Evolutionary conservation across 2,797 vertebrate species (phyloP).

Genomic region (Numenius phaeopus): DNA sequence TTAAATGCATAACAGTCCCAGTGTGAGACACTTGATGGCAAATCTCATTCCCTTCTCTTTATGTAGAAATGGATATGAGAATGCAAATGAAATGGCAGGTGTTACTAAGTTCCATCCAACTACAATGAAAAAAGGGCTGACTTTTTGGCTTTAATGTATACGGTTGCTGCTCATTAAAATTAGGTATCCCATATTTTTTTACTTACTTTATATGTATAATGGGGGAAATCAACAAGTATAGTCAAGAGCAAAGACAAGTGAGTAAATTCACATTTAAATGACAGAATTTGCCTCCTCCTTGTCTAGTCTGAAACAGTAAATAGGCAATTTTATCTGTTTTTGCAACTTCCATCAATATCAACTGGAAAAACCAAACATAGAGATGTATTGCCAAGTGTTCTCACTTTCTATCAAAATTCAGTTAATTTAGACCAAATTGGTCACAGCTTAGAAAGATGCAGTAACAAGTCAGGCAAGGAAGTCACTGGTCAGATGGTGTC

Average conservation of each 20-base stretch:
- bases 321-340: neutral
- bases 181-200: neutral
- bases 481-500: neutral
- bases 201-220: neutral
- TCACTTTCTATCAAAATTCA: neutral
- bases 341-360: neutral
- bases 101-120: neutral
- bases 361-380: neutral
- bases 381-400: neutral
- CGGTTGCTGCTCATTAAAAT: neutral
- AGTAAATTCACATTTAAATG: neutral
- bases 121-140: neutral
- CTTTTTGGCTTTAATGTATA: neutral
- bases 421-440: neutral
- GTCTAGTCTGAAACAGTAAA: neutral
- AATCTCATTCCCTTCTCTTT: slow-evolving; percentile 7
- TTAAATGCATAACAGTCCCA: neutral
- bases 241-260: neutral
- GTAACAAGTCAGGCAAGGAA: neutral
- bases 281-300: neutral
- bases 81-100: slow-evolving; percentile 40
- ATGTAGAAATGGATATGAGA: slow-evolving; percentile 5
- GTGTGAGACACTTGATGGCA: neutral
- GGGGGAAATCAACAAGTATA: neutral
- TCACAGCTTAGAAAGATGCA: neutral